Conservation (phyloP, 2,113 vertebrate genomes). For the Passer domesticus region DNA sequence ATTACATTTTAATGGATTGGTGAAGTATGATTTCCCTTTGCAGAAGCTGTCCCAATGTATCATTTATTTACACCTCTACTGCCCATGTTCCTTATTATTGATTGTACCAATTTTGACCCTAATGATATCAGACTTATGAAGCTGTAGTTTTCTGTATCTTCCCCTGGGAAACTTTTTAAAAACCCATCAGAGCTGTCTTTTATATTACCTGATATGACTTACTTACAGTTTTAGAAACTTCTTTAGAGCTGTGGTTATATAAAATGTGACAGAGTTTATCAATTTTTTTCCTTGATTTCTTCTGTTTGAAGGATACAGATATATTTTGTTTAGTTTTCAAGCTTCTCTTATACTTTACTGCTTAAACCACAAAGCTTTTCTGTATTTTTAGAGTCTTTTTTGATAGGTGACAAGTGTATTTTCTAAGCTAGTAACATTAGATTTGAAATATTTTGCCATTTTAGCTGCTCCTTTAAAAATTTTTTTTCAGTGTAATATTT, state of each 20-base stretch:
- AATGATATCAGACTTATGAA: not conserved
- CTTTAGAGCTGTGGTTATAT: not conserved
- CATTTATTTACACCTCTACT: conserved; percentile 12
- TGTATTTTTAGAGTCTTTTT: not conserved
- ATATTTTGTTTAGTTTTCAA: not conserved
- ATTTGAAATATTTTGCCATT: not conserved
- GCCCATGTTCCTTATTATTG: not conserved
- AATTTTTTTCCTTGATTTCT: not conserved
- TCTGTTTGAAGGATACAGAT: not conserved
- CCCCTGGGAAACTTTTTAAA: not conserved
- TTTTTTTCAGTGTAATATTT: not conserved
- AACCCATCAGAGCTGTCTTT: not conserved
- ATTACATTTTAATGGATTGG: not conserved
- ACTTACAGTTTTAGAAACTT: not conserved
- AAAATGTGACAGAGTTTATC: not conserved
- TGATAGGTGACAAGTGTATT: not conserved
- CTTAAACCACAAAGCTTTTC: not conserved
- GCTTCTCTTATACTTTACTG: not conserved
- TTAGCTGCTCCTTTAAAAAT: not conserved
- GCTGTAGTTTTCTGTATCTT: not conserved
- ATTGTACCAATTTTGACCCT: not conserved
- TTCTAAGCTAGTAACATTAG: not conserved
- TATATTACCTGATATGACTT: not conserved
- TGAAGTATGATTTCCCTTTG: not conserved
- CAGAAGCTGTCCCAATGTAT: not conserved